These are phyloP conservation scores for Drosophila fulvimacula DNA, from an alignment of 2,888 invertebrate species.

Conservation along the genomic window DNA sequence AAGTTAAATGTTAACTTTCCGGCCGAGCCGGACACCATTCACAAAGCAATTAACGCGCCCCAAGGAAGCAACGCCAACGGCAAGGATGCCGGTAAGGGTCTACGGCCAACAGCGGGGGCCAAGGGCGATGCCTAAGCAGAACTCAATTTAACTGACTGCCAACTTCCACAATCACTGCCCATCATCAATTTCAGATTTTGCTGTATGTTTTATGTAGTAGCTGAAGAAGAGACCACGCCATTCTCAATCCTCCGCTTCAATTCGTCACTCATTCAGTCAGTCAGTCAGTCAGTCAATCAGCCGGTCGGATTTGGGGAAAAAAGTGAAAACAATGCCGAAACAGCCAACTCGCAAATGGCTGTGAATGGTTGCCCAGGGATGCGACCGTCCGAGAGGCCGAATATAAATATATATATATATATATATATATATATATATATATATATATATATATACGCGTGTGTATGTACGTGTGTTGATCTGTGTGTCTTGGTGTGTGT, in stretches of 20 bases:
- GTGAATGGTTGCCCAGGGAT: constrained; percentile 64
- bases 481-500: constrained; percentile 64
- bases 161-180: constrained; percentile 80
- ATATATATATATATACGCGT: too few relatives aligned
- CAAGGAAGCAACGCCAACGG: constrained; percentile 44
- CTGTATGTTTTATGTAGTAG: constrained; percentile 78
- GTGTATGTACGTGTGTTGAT: constrained; percentile 50
- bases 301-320: constrained; percentile 36
- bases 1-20: constrained; percentile 79
- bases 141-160: constrained; percentile 79
- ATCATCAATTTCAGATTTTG: constrained; percentile 81
- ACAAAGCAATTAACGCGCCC: constrained; percentile 79
- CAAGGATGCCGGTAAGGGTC: constrained; percentile 17
- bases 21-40: constrained; percentile 79
- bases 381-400: constrained; percentile 46
- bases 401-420: too few relatives aligned
- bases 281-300: constrained; percentile 24
- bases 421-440: too few relatives aligned
- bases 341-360: constrained; percentile 61
- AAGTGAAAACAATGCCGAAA: constrained; percentile 76
- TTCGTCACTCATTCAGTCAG: constrained; percentile 8
- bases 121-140: constrained; percentile 54
- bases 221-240: constrained; percentile 30
- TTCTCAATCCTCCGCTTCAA: constrained; percentile 6
- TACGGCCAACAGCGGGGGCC: not conserved